phyloP scores from a whole-genome alignment of 2,888 invertebrate genomes.

The Drosophila imparisetae region DNA sequence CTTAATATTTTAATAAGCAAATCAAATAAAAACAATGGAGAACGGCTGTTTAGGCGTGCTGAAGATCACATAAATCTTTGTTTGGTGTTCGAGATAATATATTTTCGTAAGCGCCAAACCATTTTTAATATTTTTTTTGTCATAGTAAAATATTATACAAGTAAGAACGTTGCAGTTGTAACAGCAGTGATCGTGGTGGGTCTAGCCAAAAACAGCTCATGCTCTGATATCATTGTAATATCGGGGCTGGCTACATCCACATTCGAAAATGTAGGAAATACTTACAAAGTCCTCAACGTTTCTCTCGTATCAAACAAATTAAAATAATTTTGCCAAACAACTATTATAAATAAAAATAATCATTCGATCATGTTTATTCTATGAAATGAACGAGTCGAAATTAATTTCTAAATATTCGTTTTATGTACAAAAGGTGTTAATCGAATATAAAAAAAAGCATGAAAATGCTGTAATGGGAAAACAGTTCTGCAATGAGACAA shows the following conservation, averaged over 20 bases:
- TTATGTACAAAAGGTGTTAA: conserved; percentile 37
- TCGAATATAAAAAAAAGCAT: conserved; percentile 25
- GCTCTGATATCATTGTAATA: not conserved
- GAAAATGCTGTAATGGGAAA: not conserved
- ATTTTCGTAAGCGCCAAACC: not conserved
- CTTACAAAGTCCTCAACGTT: not conserved
- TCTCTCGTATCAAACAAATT: conserved; percentile 29
- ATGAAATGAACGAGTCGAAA: conserved; percentile 13
- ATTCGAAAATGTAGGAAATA: not conserved
- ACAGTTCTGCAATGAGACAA: conserved; percentile 19
- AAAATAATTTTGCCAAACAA: not conserved
- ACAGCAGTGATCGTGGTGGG: no score
- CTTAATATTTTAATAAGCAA: no score
- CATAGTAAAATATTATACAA: no score
- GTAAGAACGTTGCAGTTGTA: no score
- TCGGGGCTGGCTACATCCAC: not conserved
- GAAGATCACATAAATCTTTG: not conserved
- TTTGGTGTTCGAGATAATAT: not conserved
- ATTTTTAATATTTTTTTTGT: no score
- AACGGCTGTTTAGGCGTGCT: not conserved
- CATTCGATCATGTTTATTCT: conserved; percentile 29
- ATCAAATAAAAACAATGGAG: not conserved
- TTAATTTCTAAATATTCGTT: conserved; percentile 24
- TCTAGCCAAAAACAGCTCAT: no score
- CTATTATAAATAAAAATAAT: not conserved